Conservation (phyloP, 2,113 vertebrate species). For the Vidua macroura region DNA sequence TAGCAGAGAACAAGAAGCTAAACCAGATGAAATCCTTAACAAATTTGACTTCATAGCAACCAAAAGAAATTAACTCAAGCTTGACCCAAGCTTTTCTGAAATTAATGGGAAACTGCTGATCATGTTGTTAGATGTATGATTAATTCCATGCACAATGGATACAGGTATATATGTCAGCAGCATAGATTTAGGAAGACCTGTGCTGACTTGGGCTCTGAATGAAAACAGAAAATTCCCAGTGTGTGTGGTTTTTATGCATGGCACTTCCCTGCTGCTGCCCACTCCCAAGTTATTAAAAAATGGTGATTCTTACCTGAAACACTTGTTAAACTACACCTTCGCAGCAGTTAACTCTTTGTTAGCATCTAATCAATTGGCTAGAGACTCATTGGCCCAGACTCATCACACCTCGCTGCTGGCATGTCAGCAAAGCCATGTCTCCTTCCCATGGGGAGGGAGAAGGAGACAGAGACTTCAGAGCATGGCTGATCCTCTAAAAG, state of each 20-base stretch:
- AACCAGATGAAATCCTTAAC: neutral
- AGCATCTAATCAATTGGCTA: neutral
- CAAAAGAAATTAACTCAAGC: neutral
- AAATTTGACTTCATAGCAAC: neutral
- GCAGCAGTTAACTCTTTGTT: neutral
- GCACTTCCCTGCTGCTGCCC: accelerated
- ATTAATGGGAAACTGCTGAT: neutral
- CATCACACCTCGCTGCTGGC: neutral
- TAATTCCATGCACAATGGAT: neutral
- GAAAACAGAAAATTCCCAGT: neutral
- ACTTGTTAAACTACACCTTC: neutral
- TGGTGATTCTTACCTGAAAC: neutral
- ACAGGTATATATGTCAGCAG: neutral
- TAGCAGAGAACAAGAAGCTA: neutral
- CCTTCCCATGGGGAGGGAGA: neutral
- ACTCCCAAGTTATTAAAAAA: neutral
- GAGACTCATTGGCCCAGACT: neutral
- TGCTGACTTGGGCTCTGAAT: neutral
- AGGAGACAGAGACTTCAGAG: neutral
- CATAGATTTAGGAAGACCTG: neutral
- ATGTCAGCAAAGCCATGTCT: neutral
- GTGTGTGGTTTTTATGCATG: neutral
- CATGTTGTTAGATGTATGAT: neutral
- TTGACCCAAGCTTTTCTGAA: neutral
- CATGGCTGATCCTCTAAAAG: neutral